Conservation (phyloP, 2,888 invertebrate species). For the Tanypteryx hageni region DNA sequence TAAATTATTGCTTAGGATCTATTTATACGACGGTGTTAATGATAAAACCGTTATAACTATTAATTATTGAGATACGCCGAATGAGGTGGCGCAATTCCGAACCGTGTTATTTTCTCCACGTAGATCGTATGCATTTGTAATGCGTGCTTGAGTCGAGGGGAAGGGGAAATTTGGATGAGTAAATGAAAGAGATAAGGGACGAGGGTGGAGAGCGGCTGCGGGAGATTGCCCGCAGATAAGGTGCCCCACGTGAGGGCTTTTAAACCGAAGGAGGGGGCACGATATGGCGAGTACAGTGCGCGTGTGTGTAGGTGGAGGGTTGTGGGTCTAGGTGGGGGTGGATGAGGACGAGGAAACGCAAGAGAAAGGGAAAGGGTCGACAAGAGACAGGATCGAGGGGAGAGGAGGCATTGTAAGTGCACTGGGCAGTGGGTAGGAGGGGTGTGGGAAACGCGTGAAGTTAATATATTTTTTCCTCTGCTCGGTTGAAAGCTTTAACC, state of each 20-base stretch:
- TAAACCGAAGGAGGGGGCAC: not conserved
- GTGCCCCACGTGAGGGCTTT: not conserved
- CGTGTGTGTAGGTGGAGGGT: not conserved
- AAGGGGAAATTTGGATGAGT: not conserved
- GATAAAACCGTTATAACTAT: not conserved
- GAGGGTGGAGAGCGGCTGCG: conserved; percentile 33
- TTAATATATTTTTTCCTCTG: conserved; percentile 6
- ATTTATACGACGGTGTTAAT: not conserved
- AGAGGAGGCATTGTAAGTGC: not conserved
- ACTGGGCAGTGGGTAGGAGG: not conserved
- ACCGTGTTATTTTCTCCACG: not conserved
- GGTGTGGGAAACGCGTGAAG: not conserved
- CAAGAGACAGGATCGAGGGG: not conserved
- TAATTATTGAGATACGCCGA: not conserved
- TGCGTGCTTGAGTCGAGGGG: not conserved
- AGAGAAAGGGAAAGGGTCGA: not conserved
- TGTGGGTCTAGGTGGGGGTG: not conserved
- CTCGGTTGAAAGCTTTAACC: conserved; percentile 20
- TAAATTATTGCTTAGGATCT: not conserved
- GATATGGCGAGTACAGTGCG: not conserved
- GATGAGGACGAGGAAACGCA: not conserved
- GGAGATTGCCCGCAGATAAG: conserved; percentile 59
- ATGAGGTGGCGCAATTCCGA: not conserved
- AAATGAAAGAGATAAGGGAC: conserved; percentile 49
- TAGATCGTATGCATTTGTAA: not conserved